A percentile compares a stretch with the other conserved stretches of the same genome.
These are phyloP conservation scores for Hemicrepidius hirtus DNA, from an alignment of 2,888 invertebrate genomes.

Conservation along the genomic window DNA sequence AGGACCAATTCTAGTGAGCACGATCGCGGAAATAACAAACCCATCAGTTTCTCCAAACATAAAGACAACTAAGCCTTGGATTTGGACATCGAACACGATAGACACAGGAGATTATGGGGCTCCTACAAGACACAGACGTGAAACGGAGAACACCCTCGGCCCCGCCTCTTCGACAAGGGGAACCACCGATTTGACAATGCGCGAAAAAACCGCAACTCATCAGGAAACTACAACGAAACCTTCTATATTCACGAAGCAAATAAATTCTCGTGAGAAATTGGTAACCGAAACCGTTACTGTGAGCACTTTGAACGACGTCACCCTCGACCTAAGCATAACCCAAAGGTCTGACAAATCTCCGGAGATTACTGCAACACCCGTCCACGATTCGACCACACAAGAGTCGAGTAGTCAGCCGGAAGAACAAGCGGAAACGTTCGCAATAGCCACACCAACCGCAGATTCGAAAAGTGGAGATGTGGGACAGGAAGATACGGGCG, in stretches of 20 bases:
- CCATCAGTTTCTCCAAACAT: conserved; percentile 50
- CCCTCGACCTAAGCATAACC: conserved; percentile 56
- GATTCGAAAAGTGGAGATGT: conserved; percentile 55
- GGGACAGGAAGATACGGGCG: conserved; percentile 58
- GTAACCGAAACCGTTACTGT: conserved; percentile 50
- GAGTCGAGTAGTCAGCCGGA: conserved; percentile 53
- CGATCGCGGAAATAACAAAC: conserved; percentile 49
- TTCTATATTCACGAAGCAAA: conserved; percentile 31
- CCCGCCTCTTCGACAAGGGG: conserved; percentile 61
- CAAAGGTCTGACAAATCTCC: conserved; percentile 52
- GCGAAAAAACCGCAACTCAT: conserved; percentile 25
- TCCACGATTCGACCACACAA: conserved; percentile 53
- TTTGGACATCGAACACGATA: conserved; percentile 70
- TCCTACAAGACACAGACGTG: conserved; percentile 70
- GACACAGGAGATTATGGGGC: conserved; percentile 67
- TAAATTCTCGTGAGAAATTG: conserved; percentile 20
- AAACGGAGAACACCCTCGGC: conserved; percentile 69
- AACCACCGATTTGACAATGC: conserved; percentile 49
- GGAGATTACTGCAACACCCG: conserved; percentile 48
- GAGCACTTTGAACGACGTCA: conserved; percentile 51
- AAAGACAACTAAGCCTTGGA: conserved; percentile 66
- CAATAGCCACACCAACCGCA: conserved; percentile 49
- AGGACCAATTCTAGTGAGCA: conserved; percentile 43
- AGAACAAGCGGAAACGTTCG: conserved; percentile 55
- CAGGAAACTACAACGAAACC: conserved; percentile 39